Evolutionary conservation across 2,797 vertebrate genomes (phyloP), one percentile per base, ranked within the genome.

Genomic region (Sciurus carolinensis): DNA sequence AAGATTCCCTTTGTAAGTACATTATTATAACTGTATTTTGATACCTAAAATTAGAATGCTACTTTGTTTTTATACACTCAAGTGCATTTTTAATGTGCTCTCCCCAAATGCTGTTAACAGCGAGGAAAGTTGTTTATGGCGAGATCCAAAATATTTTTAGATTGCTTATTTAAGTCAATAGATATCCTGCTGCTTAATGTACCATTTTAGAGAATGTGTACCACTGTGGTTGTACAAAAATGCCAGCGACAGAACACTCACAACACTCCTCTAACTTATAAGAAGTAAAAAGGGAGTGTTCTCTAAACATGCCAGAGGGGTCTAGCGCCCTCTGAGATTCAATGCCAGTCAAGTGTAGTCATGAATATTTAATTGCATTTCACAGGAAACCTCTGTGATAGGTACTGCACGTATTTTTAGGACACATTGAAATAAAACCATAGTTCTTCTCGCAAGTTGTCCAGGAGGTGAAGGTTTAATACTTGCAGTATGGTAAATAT

Each of bases 131-230:
- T 97, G 91, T 96, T 97, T 96, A 95, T 86, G 26, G 93, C 64
- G 66, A 90, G 64, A 94, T 92, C 42, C n/a, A 94, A 96, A 97
- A 96, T 82, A 97, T 93, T 97, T 97, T 97, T 96, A 97, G 95
- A 94, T 69, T 88, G 73, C 87, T 94, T 97, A 93, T 92, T 87
- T 96, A 96, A 97, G 69, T 94, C 81, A 89, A 84, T 85, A 90
- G 89, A 90, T 71, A 93, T 18, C 26, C 90, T 90, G 64, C 47
- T 88, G 94, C 28, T 97, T 93, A 96, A 96, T 93, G 75, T 80
- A 28, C 71, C 77, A 90, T 94, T 96, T 95, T 64, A 90, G 39
- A 94, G 64, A 97, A 67, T 13, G 14, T 94, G 75, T 20, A 75
- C 14, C 36, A 85, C 28, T 57, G 8, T 80, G 54, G 84, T 64